phyloP scores from a whole-genome alignment of 2,113 vertebrate genomes.

The Lepus europaeus region DNA sequence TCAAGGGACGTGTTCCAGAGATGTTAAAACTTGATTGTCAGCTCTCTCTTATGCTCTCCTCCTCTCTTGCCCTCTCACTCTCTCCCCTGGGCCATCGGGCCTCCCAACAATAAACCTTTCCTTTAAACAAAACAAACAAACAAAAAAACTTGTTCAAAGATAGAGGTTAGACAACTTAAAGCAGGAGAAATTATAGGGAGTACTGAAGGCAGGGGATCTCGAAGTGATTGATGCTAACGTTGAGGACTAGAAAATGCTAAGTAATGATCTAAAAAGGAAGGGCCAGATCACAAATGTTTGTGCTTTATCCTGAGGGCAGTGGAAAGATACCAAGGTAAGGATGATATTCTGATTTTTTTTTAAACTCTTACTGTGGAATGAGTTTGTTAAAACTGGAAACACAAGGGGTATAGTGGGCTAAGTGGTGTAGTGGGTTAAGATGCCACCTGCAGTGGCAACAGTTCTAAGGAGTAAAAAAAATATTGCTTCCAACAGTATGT shows the following conservation, averaged over 20 bases:
- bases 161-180: background rate
- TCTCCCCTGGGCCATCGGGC: no score
- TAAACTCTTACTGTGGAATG: background rate
- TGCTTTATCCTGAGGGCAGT: background rate
- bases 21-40: background rate
- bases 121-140: no score
- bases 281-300: background rate
- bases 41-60: no score
- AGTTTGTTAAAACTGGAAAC: background rate
- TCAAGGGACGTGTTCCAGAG: background rate
- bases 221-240: background rate
- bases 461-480: background rate
- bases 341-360: background rate
- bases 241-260: slow-evolving; percentile 5
- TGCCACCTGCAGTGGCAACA: background rate
- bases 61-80: no score
- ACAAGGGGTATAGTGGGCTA: no score
- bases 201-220: background rate
- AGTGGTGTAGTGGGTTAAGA: background rate
- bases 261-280: background rate
- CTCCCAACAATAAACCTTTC: no score
- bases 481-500: background rate
- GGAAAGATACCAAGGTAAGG: background rate
- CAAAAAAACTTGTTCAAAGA: background rate
- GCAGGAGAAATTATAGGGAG: slow-evolving; percentile 24